Evolutionary conservation across 2,797 vertebrate species (phyloP).

Genomic region (Podarcis siculus): DNA sequence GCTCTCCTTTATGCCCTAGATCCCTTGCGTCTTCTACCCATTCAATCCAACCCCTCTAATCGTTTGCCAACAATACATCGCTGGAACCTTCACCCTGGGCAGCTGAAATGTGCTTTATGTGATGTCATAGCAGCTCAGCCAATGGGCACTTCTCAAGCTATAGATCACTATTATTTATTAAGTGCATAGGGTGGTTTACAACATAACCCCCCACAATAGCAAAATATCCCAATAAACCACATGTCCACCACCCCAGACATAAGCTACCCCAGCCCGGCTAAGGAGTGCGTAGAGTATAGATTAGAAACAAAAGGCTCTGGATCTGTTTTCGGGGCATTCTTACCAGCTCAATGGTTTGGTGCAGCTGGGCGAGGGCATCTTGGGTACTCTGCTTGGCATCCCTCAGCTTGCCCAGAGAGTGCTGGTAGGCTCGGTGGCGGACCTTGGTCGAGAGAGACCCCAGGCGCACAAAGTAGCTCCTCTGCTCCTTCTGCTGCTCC

Average conservation of each 20-base stretch:
- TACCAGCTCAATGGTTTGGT: slow-evolving; percentile 72
- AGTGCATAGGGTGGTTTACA: no score
- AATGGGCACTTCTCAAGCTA: not conserved
- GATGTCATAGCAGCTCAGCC: not conserved
- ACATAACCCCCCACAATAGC: no score
- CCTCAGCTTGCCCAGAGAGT: slow-evolving; percentile 84
- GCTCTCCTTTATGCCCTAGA: not conserved
- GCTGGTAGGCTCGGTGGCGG: slow-evolving; percentile 84
- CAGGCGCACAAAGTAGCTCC: slow-evolving; percentile 89
- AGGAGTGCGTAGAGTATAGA: not conserved
- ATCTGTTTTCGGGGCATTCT: not conserved
- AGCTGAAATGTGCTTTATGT: not conserved
- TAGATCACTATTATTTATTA: no score
- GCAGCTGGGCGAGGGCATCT: slow-evolving; percentile 81
- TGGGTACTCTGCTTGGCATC: slow-evolving; percentile 80
- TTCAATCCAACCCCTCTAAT: not conserved
- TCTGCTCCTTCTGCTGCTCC: slow-evolving; percentile 61
- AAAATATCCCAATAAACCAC: no score
- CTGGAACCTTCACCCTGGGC: not conserved
- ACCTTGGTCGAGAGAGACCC: slow-evolving; percentile 87
- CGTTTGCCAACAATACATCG: not conserved
- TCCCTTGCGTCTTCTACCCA: not conserved
- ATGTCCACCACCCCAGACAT: no score
- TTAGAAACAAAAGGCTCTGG: not conserved
- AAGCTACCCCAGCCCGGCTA: not conserved